Base-by-base conservation (phyloP, 2,888 invertebrate species). In the Fissipunctia ypsillon region DNA sequence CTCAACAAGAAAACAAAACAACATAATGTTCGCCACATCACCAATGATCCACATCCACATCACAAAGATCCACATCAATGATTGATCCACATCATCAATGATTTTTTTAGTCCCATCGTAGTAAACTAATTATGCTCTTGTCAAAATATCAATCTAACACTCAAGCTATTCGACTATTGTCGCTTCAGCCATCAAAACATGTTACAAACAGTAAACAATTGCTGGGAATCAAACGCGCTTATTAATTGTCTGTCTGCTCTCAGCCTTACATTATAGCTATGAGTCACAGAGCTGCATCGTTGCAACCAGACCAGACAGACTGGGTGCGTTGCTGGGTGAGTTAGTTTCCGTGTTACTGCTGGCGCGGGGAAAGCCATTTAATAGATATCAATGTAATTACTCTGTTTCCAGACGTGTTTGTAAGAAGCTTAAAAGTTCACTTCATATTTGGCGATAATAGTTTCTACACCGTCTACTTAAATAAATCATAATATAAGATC, bases 261-360 rank as follows among this genome's bases (percentile, higher is more conserved):
- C 19, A 28, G 52, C 60, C 35, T 71, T 59, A 76, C 22, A 56
- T 60, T 43, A 50, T 7, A 68, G 41, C 38, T 54, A 48, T 83
- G 61, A 83, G 66, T 80, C 75, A 80, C 48, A 64, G 10, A 66
- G 50, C 54, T 70, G 57, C 70, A 64, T 57, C 64, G 65, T 59
- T 67, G 45, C 74, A 60, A 28, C 65, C 59, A 85, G 84, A 28
- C 65, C 59, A 85, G 84, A 69, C 71, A 9, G n/a, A 59, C 28
- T 68, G 59, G 28, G 41, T 60, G 71, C 56, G n/a, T n/a, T n/a
- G n/a, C n/a, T n/a, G n/a, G n/a, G n/a, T n/a, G n/a, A n/a, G n/a
- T 59, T 38, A 63, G 68, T 66, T 69, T 57, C 52, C 3, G 16
- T 48, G 22, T 38, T 43, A 54, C 52, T 66, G 65, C 38, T 48